Evolutionary conservation across 2,888 invertebrate species (phyloP).

Genomic region (Sipha maydis): DNA sequence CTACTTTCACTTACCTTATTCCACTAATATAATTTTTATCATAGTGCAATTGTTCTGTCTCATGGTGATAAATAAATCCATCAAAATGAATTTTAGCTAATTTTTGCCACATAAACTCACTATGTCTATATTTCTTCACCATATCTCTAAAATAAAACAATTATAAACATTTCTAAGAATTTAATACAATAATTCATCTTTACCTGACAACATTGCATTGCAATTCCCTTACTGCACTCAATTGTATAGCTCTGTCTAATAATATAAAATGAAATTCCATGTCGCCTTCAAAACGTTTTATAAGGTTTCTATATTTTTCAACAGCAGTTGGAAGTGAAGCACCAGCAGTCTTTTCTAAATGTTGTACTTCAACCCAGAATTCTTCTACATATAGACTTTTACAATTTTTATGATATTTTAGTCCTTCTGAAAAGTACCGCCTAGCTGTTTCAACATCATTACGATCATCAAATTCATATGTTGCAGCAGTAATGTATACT

Average conservation of each 20-base stretch:
- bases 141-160: constrained; percentile 36
- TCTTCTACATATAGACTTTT: constrained; percentile 51
- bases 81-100: constrained; percentile 55
- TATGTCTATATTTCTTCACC: constrained; percentile 47
- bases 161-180: background rate
- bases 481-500: constrained; percentile 52
- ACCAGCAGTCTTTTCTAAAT: constrained; percentile 40
- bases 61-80: constrained; percentile 46
- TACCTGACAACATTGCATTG: constrained; percentile 55
- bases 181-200: background rate
- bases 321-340: constrained; percentile 44
- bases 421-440: constrained; percentile 42
- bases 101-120: constrained; percentile 50
- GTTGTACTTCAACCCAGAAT: constrained; percentile 52
- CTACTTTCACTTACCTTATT: constrained; percentile 20
- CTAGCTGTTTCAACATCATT: constrained; percentile 46
- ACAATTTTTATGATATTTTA: constrained; percentile 46
- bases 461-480: constrained; percentile 56
- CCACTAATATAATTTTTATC: constrained; percentile 40
- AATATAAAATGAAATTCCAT: constrained; percentile 50
- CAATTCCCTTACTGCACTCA: constrained; percentile 39
- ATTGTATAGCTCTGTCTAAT: constrained; percentile 36
- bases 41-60: constrained; percentile 37
- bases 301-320: constrained; percentile 47
- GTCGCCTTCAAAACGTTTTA: constrained; percentile 47